Evolutionary conservation across 2,888 invertebrate genomes (phyloP).

Genomic region (Branchipolynoe longqiensis): DNA sequence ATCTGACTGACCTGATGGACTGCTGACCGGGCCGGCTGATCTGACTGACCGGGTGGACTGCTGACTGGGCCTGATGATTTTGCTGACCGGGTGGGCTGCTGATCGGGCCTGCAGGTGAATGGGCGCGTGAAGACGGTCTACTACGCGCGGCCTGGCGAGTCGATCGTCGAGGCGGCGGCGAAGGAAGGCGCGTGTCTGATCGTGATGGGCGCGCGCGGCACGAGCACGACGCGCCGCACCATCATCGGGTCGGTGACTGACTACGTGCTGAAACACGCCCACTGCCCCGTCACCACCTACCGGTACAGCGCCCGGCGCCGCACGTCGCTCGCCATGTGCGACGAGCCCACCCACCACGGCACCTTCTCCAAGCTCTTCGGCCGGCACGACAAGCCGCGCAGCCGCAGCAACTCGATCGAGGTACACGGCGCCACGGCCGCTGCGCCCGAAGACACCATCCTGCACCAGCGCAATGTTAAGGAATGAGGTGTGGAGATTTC

Average conservation of each 20-base stretch:
- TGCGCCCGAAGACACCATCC: no score
- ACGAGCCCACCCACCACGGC: background rate
- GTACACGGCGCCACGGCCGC: background rate
- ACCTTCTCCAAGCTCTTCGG: conserved; percentile 37
- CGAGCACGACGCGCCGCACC: conserved; percentile 41
- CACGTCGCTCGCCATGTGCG: background rate
- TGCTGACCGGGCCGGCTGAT: no score
- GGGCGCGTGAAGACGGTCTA: conserved; percentile 37
- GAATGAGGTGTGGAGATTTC: no score
- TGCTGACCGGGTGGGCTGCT: no score
- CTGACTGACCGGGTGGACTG: no score
- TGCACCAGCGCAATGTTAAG: no score
- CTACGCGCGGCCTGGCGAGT: conserved; percentile 37
- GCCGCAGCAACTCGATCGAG: conserved; percentile 30
- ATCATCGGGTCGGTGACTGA: conserved; percentile 30
- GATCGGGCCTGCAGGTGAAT: background rate
- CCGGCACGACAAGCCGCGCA: conserved; percentile 36
- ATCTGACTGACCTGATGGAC: no score
- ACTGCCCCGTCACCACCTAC: conserved; percentile 51
- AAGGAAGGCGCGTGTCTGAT: conserved; percentile 32
- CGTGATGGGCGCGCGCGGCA: conserved; percentile 38
- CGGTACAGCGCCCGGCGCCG: conserved; percentile 22
- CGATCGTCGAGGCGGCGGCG: conserved; percentile 36
- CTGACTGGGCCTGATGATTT: no score
- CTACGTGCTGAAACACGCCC: conserved; percentile 44